Base-by-base conservation (phyloP, 2,888 invertebrate species). In the Myopa tessellatipennis region DNA sequence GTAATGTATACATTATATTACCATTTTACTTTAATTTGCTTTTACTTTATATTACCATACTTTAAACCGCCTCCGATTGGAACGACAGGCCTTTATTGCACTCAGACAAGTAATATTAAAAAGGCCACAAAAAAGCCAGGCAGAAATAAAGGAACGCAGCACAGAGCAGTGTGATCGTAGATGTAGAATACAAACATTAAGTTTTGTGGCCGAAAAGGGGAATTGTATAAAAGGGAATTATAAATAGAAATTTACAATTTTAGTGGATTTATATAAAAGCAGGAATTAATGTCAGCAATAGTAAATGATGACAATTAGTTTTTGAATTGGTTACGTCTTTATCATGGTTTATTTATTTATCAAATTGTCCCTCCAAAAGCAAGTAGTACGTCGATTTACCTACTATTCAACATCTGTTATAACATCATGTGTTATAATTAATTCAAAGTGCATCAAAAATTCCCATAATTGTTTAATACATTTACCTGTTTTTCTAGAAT, bases 1-100 rank as follows among this genome's bases (percentile, higher is more conserved):
- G 98, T 98, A 81, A 92, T 99, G 85, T 99, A 96, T 90, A 99
- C 99, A 90, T 92, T 99, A 84, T 91, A 98, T 85, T 99, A 99
- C 89, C n/a, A n/a, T n/a, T n/a, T n/a, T n/a, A n/a, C n/a, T n/a
- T n/a, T n/a, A n/a, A n/a, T n/a, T n/a, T n/a, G n/a, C n/a, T n/a
- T n/a, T n/a, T 90, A 99, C 99, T 90, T 92, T 99, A 84, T 91
- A 98, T 85, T 99, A 99, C 89, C 96, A 96, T 87, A 95, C 95
- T n/a, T 91, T 99, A 77, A 93, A 94, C 85, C 93, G 96, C 38
- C 92, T 99, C 50, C 89, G 93, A 93, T 83, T 91, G 96, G 79
- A 96, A 95, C 78, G 95, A 95, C 76, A 91, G 68, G 10, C 68
- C 68, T n/a, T 40, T 68, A 8, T 68, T 68, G 40, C 68, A 45